Base-by-base conservation (phyloP, 2,113 vertebrate genomes). In the Oryzias melastigma region DNA sequence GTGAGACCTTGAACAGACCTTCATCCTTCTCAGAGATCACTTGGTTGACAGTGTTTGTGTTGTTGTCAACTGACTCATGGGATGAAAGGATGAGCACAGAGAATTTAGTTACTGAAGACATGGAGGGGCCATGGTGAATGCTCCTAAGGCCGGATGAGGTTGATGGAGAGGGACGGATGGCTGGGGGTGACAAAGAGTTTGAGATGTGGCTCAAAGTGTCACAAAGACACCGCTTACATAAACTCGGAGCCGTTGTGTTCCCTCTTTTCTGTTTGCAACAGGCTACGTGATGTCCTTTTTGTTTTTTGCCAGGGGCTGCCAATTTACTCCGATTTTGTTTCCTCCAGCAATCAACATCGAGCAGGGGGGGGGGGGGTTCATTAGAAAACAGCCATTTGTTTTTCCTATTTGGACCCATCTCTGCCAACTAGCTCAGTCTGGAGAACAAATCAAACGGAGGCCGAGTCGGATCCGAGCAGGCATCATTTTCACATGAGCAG, bases 201-300 rank as follows among this genome's bases (percentile, higher is more conserved):
- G 24, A 16, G 16, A 52, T 18, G 41, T 29, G 17, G 22, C 0
- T 4, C 35, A 35, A 18, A 20, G 16, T 52, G 54, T 27, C 27
- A 50, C 52, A 17, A 53, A 73, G 58, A 68, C 61, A 55, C 48
- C 4, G 47, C 65, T 84, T 81, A 63, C 29, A 58, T 76, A 84
- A 84, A 20, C 14, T 55, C 53, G 62, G 68, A 41, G 48, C 49
- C 40, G 43, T 67, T 69, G 47, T 42, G 50, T 12, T 65, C 49
- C 25, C 42, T 58, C 58, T 20, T 59, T 17, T 51, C 48, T 42
- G 51, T 44, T 52, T 16, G 41, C 7, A 17, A 46, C 50, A 14
- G n/a, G 47, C 47, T 51, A 17, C 17, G 25, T 48, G 8, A 45
- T 4, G 29, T 47, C 52, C 1, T 52, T 25, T 29, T 24, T 44